A percentile compares a stretch with the other conserved stretches of the same genome.
Conservation (phyloP, 2,797 vertebrate genomes). For the Mus caroli region DNA sequence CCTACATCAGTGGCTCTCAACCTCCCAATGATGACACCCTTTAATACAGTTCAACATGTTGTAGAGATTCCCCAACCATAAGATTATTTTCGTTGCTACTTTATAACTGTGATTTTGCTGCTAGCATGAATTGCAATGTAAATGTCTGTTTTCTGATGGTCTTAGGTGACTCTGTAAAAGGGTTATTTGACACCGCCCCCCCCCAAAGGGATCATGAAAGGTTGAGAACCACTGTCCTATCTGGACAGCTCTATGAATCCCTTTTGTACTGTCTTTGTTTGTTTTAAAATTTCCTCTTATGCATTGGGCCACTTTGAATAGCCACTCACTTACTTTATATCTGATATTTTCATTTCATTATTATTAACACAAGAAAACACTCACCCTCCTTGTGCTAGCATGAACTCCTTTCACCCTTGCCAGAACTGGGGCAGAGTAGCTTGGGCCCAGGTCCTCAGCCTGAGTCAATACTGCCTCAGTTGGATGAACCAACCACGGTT, state of each 20-base stretch:
- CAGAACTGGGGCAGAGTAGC: neutral
- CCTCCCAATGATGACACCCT: neutral
- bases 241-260: neutral
- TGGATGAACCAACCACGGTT: neutral
- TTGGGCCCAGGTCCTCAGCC: neutral
- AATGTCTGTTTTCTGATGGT: neutral
- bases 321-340: conserved; percentile 1
- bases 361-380: neutral
- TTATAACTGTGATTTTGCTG: neutral
- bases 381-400: neutral
- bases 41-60: neutral
- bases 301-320: neutral
- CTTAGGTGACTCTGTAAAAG: neutral
- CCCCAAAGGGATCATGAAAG: neutral
- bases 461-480: neutral
- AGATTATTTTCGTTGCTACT: neutral
- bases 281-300: neutral
- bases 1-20: neutral
- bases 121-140: neutral
- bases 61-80: neutral
- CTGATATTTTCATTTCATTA: neutral
- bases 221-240: neutral
- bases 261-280: neutral
- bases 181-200: neutral
- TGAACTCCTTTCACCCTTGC: neutral